These are phyloP conservation scores for Sus scrofa DNA, from an alignment of 2,113 vertebrate species.

Conservation along the genomic window DNA sequence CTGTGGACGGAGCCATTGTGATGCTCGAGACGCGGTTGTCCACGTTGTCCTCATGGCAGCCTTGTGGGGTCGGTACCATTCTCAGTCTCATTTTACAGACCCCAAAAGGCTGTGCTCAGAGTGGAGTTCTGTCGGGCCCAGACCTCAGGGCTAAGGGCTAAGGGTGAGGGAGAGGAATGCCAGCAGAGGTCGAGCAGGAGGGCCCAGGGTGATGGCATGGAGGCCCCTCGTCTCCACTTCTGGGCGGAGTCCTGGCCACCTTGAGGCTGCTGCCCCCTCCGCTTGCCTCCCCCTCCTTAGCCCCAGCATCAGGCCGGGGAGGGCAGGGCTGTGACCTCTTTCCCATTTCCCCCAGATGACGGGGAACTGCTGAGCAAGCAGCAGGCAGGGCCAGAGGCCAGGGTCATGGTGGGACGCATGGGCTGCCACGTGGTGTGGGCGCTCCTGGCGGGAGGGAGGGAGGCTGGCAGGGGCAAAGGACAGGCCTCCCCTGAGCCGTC, in stretches of 20 bases:
- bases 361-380: conserved; percentile 18
- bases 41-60: rapidly evolving
- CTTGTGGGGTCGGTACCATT: rapidly evolving
- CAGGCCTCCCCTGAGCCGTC: rapidly evolving
- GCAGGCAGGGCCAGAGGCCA: not conserved
- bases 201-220: too few relatives aligned
- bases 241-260: not conserved
- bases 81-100: not conserved
- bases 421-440: rapidly evolving
- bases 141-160: too few relatives aligned
- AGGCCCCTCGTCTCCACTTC: not conserved
- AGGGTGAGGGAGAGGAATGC: not conserved
- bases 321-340: not conserved
- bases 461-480: not conserved
- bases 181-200: not conserved
- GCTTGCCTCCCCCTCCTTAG: not conserved
- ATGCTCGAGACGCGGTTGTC: not conserved
- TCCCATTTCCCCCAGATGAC: not conserved
- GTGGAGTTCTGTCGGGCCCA: not conserved
- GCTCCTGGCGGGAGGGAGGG: not conserved
- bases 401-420: not conserved
- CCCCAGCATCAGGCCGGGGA: not conserved
- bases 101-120: not conserved
- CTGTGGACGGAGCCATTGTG: rapidly evolving
- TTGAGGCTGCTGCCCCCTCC: rapidly evolving